Conservation (phyloP, 2,113 vertebrate species). For the Synodontis membranacea region DNA sequence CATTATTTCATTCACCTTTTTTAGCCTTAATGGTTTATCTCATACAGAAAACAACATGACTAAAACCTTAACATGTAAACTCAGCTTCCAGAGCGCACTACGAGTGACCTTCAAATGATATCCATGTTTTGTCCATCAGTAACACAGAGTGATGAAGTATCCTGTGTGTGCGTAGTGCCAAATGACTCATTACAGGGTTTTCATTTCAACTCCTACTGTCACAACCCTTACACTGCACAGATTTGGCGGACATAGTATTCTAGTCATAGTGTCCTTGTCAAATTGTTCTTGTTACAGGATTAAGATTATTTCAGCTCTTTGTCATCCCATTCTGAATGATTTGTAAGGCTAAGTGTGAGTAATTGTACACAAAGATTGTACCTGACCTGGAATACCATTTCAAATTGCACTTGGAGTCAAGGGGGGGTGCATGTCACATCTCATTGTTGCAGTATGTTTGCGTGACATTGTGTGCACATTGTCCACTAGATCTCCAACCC, state of each 20-base stretch:
- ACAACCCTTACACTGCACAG: background rate
- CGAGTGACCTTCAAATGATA: background rate
- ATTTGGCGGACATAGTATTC: slow-evolving; percentile 1
- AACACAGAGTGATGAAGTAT: no score
- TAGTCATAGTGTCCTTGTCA: slow-evolving; percentile 21
- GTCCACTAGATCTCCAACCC: background rate
- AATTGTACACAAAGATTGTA: slow-evolving; percentile 18
- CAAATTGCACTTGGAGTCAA: background rate
- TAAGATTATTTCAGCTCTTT: slow-evolving; percentile 22
- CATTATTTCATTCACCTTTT: background rate
- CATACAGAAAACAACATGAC: background rate
- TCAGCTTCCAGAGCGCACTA: background rate
- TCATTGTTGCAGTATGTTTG: background rate
- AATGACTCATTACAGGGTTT: background rate
- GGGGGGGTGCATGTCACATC: background rate
- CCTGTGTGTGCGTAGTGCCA: background rate
- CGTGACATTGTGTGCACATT: background rate
- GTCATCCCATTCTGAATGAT: slow-evolving; percentile 20
- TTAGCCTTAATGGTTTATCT: background rate
- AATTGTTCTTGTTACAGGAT: slow-evolving; percentile 8
- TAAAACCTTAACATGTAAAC: background rate
- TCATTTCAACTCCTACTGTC: background rate
- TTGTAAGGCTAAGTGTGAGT: background rate
- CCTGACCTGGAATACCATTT: slow-evolving; percentile 24
- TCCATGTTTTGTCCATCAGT: no score